Percentiles rank a stretch among this genome's conserved stretches.
Conservation (phyloP, 2,113 vertebrate genomes). For the Cyanoderma ruficeps region DNA sequence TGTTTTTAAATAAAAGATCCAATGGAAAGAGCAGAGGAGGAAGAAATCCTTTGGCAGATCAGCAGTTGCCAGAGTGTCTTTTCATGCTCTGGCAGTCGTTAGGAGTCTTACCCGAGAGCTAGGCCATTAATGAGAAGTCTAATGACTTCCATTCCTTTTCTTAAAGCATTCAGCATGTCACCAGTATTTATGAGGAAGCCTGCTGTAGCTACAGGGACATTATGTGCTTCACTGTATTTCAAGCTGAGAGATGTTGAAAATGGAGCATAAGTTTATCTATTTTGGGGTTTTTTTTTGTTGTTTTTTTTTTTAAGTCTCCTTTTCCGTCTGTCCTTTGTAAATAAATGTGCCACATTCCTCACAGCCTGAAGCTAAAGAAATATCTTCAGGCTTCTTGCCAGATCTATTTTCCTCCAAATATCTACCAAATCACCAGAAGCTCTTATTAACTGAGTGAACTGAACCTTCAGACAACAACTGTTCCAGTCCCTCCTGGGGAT, state of each 20-base stretch:
- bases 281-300: background rate
- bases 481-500: conserved; percentile 13
- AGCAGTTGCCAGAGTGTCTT: conserved; percentile 35
- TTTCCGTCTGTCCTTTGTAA: conserved; percentile 25
- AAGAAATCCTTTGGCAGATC: background rate
- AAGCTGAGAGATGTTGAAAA: conserved; percentile 52
- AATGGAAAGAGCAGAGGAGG: background rate
- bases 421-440: conserved; percentile 41
- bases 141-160: conserved; percentile 43
- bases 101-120: conserved; percentile 28
- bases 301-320: background rate
- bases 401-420: conserved; percentile 45
- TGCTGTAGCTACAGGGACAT: conserved; percentile 49
- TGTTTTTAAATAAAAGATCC: background rate
- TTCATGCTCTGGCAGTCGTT: background rate
- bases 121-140: conserved; percentile 43
- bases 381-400: conserved; percentile 33
- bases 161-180: conserved; percentile 34
- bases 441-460: conserved; percentile 42
- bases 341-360: conserved; percentile 11
- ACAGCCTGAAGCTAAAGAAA: conserved; percentile 11
- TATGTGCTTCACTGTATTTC: conserved; percentile 28
- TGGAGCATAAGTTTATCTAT: conserved; percentile 14
- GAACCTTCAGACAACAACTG: conserved; percentile 52
- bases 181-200: conserved; percentile 48